Conservation (phyloP, 2,888 invertebrate species). For the Drosophila anomalata region DNA sequence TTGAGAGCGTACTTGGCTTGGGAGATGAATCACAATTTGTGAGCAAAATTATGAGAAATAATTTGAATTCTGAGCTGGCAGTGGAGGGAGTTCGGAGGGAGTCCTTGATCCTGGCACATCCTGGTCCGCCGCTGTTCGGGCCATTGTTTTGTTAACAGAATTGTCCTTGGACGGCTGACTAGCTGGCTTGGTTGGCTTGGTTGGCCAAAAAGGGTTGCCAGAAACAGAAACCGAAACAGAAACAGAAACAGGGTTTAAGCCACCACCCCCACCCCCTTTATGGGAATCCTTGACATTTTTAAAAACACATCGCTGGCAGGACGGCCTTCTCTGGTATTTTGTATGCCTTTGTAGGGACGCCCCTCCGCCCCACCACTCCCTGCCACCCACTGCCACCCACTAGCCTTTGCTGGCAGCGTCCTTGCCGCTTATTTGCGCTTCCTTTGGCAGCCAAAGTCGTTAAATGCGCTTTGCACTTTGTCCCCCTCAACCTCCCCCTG, state of each 20-base stretch:
- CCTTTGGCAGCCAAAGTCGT: slow-evolving; percentile 38
- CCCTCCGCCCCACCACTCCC: not conserved
- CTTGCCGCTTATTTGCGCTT: slow-evolving; percentile 64
- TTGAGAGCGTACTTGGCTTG: too few relatives aligned
- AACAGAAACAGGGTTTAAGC: slow-evolving; percentile 8
- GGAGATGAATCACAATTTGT: too few relatives aligned
- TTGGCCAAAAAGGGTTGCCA: slow-evolving; percentile 33
- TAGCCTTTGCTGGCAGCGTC: slow-evolving; percentile 43
- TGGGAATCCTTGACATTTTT: slow-evolving; percentile 49
- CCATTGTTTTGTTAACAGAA: slow-evolving; percentile 59
- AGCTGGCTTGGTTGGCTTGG: slow-evolving; percentile 37
- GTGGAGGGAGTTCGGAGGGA: too few relatives aligned
- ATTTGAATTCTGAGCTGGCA: not conserved
- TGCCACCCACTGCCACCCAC: too few relatives aligned
- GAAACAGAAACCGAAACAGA: slow-evolving; percentile 11
- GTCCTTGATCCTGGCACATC: slow-evolving; percentile 4
- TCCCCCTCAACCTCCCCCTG: slow-evolving; percentile 6
- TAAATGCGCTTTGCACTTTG: slow-evolving; percentile 48
- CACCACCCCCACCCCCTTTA: not conserved
- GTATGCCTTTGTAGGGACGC: slow-evolving; percentile 1
- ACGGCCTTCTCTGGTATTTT: slow-evolving; percentile 20
- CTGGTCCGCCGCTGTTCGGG: slow-evolving; percentile 4
- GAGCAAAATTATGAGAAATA: not conserved
- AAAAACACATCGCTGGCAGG: slow-evolving; percentile 33
- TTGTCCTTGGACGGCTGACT: slow-evolving; percentile 52